A percentile compares a stretch with the other conserved stretches of the same genome.
Evolutionary conservation across 2,113 vertebrate species (phyloP).

Genomic region (Phalacrocorax brasilianus): DNA sequence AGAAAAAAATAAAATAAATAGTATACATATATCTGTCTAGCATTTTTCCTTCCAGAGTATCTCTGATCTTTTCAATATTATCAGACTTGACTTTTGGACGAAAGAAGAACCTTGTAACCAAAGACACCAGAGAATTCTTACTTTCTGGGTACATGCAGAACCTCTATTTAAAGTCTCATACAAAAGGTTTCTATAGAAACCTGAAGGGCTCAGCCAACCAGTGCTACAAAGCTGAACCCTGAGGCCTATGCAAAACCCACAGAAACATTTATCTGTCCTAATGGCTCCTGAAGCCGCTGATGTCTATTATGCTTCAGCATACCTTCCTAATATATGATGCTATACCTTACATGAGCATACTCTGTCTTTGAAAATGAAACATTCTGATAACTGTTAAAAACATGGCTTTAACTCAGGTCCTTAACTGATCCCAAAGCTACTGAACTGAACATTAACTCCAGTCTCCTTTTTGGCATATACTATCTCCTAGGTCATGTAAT

Average conservation of each 20-base stretch:
- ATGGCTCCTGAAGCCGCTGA: background rate
- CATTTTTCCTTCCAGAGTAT: background rate
- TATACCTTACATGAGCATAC: background rate
- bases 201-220: background rate
- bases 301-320: background rate
- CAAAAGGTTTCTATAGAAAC: constrained; percentile 60
- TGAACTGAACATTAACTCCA: background rate
- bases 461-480: background rate
- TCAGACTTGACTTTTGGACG: background rate
- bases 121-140: constrained; percentile 11
- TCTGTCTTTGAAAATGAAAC: background rate
- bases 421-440: background rate
- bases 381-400: background rate
- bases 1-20: background rate
- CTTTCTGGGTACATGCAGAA: background rate
- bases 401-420: background rate
- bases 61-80: background rate
- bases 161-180: constrained; percentile 41
- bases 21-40: background rate
- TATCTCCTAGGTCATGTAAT: background rate
- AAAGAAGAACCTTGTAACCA: background rate
- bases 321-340: background rate
- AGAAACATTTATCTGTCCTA: background rate
- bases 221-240: constrained; percentile 12
- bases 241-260: background rate